Evolutionary conservation across 2,888 invertebrate genomes (phyloP).

Genomic region (Lacanobia oleracea): DNA sequence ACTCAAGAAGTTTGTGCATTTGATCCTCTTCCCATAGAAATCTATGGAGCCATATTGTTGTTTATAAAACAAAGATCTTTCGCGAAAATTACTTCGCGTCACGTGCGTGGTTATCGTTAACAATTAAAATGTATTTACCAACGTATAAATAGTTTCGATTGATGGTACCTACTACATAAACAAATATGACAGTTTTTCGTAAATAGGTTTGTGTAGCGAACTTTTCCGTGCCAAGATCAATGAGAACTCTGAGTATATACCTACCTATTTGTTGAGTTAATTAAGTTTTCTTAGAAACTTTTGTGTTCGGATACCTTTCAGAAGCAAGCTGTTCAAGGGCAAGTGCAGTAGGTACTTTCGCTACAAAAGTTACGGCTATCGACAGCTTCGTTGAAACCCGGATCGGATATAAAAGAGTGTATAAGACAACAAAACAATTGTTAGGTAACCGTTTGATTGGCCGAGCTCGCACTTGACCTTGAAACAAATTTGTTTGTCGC

Average conservation of each 20-base stretch:
- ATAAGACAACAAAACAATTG: slow-evolving; percentile 31
- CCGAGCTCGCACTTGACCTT: slow-evolving; percentile 79
- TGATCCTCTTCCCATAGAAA: not conserved
- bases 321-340: not conserved
- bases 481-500: slow-evolving; percentile 77
- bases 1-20: not conserved
- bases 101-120: slow-evolving; percentile 54
- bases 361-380: slow-evolving; percentile 12
- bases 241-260: not conserved
- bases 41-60: not conserved
- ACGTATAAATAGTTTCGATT: slow-evolving; percentile 44
- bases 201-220: not conserved
- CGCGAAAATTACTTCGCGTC: slow-evolving; percentile 46
- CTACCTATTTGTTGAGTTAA: no score
- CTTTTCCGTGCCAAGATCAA: not conserved
- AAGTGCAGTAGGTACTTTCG: not conserved
- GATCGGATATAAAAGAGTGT: slow-evolving; percentile 8
- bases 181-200: not conserved
- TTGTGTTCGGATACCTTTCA: not conserved
- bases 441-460: slow-evolving; percentile 69
- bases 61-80: slow-evolving; percentile 27
- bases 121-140: slow-evolving; percentile 28
- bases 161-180: slow-evolving; percentile 19
- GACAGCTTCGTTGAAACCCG: slow-evolving; percentile 9
- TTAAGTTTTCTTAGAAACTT: not conserved